These are phyloP conservation scores for Oncorhynchus mykiss DNA, from an alignment of 2,113 vertebrate species.

Conservation along the genomic window DNA sequence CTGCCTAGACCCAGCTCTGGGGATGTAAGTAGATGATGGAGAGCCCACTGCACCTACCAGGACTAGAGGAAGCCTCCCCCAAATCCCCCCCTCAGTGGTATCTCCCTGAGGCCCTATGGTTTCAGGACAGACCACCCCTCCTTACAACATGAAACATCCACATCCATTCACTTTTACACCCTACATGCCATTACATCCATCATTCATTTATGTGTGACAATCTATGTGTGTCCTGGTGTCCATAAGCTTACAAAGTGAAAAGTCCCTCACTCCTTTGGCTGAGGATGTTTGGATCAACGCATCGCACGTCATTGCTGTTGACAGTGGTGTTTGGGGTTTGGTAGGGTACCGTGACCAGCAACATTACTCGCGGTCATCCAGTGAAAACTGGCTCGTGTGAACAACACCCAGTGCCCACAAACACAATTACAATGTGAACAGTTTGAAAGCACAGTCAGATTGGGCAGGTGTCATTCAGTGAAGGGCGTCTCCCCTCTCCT, in stretches of 20 bases:
- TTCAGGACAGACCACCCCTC: background rate
- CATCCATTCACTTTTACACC: background rate
- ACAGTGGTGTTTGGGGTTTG: background rate
- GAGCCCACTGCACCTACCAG: conserved; percentile 35
- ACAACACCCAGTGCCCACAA: background rate
- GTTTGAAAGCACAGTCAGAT: background rate
- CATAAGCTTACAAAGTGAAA: conserved; percentile 39
- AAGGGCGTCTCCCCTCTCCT: conserved; percentile 3
- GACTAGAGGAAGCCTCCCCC: conserved; percentile 22
- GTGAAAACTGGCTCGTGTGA: background rate
- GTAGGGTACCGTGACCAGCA: background rate
- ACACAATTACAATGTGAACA: background rate
- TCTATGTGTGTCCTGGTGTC: conserved; percentile 18
- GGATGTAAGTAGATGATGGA: conserved; percentile 86
- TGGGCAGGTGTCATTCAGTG: background rate
- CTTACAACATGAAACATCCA: background rate
- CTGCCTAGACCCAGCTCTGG: conserved; percentile 87
- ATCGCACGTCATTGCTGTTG: background rate
- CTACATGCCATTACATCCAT: conserved; percentile 14
- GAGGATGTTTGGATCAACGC: background rate
- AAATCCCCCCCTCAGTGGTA: background rate
- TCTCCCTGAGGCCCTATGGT: background rate
- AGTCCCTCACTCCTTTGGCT: conserved; percentile 14
- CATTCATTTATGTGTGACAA: conserved; percentile 25
- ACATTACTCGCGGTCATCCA: background rate